Conservation (phyloP, 2,888 invertebrate genomes). For the Drosophila yooni region DNA sequence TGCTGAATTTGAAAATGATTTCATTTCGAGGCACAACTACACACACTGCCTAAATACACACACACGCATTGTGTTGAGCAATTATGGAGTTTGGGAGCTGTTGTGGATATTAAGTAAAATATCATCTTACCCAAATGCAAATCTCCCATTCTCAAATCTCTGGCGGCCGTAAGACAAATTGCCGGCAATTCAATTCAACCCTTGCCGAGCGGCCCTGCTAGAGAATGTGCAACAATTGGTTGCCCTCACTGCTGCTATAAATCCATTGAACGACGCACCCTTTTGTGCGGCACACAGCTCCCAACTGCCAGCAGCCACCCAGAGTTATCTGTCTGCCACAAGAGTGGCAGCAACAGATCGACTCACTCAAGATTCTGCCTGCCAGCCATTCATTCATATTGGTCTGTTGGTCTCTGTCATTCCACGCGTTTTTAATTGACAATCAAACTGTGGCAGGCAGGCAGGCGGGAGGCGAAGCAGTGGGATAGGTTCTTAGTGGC, state of each 20-base stretch:
- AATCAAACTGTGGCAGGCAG: constrained; percentile 55
- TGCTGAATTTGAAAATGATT: constrained; percentile 1
- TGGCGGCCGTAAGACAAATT: constrained; percentile 50
- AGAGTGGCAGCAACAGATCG: constrained; percentile 40
- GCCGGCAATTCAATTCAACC: constrained; percentile 60
- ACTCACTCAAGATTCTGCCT: constrained; percentile 27
- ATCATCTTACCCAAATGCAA: constrained; percentile 29
- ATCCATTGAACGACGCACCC: constrained; percentile 44
- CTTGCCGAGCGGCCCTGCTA: constrained; percentile 9
- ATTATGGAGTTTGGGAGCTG: constrained; percentile 35
- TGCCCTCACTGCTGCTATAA: constrained; percentile 42
- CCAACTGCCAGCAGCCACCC: background rate
- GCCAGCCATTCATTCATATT: constrained; percentile 45
- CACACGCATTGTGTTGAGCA: constrained; percentile 32
- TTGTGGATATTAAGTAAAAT: constrained; percentile 40
- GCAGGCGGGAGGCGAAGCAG: background rate
- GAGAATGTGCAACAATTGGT: constrained; percentile 61
- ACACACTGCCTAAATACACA: background rate
- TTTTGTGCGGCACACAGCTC: constrained; percentile 37
- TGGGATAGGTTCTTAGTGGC: constrained; percentile 23
- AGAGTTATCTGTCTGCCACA: constrained; percentile 25
- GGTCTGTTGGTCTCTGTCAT: constrained; percentile 42
- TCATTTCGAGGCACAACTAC: constrained; percentile 11
- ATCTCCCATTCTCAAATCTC: constrained; percentile 14
- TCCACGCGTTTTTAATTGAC: constrained; percentile 69